These are phyloP conservation scores for Trachemys scripta DNA, from an alignment of 2,113 vertebrate genomes.

Conservation along the genomic window DNA sequence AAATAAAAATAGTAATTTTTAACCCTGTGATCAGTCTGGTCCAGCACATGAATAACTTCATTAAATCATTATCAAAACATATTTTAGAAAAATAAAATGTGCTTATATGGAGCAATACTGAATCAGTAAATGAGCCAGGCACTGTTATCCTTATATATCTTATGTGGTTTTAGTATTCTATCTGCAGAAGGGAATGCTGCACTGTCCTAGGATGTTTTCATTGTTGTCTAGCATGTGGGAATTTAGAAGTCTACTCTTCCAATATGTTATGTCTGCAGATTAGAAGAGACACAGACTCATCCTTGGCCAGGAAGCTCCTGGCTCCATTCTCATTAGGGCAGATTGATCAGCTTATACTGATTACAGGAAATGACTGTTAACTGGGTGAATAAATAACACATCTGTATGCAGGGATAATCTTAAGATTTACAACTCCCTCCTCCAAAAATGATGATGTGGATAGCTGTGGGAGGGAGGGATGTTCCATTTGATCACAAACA, in stretches of 20 bases:
- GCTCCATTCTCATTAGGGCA: conserved; percentile 76
- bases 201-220: neutral
- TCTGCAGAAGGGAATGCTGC: neutral
- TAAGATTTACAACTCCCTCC: conserved; percentile 52
- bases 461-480: conserved; percentile 2
- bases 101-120: neutral
- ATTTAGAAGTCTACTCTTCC: conserved; percentile 43
- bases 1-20: conserved; percentile 42
- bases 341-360: conserved; percentile 80
- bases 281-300: conserved; percentile 65
- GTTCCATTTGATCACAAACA: neutral
- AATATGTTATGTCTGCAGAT: conserved; percentile 64
- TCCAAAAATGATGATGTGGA: neutral
- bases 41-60: conserved; percentile 8
- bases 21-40: conserved; percentile 19
- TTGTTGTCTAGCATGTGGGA: conserved; percentile 7
- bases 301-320: conserved; percentile 72
- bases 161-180: neutral
- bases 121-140: conserved; percentile 14
- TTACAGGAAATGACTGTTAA: conserved; percentile 80
- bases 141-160: neutral
- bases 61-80: conserved; percentile 19
- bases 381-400: conserved; percentile 76
- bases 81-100: neutral
- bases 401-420: conserved; percentile 56